Percentiles rank a stretch among this genome's conserved stretches.
Evolutionary conservation across 2,797 vertebrate species (phyloP).

Genomic region (Chaetophractus vellerosus): DNA sequence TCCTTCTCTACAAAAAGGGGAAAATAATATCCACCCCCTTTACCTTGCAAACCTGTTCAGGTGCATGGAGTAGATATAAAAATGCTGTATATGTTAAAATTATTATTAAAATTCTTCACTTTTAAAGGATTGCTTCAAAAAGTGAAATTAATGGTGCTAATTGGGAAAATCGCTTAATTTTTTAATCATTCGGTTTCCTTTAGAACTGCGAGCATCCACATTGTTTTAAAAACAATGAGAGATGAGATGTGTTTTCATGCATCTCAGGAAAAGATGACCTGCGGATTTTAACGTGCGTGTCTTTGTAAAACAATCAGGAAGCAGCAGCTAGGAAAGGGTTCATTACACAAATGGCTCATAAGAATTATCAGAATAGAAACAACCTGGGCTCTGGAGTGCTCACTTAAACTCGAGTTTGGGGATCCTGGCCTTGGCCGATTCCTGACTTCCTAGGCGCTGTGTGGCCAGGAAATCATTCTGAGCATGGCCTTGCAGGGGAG

Average conservation of each 20-base stretch:
- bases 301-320: background rate
- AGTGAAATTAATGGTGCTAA: constrained; percentile 29
- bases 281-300: constrained; percentile 4
- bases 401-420: constrained; percentile 1
- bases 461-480: constrained; percentile 13
- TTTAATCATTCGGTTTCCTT: background rate
- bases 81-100: background rate
- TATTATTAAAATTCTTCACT: background rate
- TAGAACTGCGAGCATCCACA: background rate
- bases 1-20: background rate
- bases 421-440: background rate
- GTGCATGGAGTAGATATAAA: background rate
- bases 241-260: constrained; percentile 44
- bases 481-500: background rate
- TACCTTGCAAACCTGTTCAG: background rate
- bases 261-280: background rate
- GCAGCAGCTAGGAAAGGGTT: background rate
- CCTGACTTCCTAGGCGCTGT: constrained; percentile 45
- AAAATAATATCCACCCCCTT: background rate
- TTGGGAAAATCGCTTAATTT: background rate
- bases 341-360: background rate
- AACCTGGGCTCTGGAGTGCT: constrained; percentile 19
- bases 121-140: constrained; percentile 37
- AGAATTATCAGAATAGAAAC: constrained; percentile 51
- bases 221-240: constrained; percentile 29